Conservation (phyloP, 53 echinoderm and acorn worm species). For the Temnopleurus reevesii region DNA sequence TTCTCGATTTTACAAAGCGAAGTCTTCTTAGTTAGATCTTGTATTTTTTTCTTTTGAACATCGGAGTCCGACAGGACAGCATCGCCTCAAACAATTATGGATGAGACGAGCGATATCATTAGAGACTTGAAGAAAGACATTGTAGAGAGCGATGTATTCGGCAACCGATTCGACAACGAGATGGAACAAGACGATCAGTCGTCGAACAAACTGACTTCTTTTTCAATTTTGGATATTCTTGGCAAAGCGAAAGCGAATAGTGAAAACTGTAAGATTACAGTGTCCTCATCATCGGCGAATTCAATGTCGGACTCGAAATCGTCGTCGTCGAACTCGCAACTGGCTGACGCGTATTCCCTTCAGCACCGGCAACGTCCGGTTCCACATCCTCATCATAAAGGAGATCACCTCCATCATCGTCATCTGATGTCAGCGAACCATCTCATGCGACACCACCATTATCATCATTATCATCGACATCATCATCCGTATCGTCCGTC, state of each 20-base stretch:
- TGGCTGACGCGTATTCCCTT: background rate
- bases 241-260: conserved; percentile 17
- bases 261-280: background rate
- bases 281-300: background rate
- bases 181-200: conserved; percentile 9
- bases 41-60: background rate
- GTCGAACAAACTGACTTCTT: conserved; percentile 38
- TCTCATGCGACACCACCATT: background rate
- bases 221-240: conserved; percentile 50
- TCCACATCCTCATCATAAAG: conserved; percentile 22
- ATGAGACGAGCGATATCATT: background rate
- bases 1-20: background rate
- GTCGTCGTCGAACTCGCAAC: background rate
- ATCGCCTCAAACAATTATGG: background rate
- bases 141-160: background rate
- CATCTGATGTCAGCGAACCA: background rate
- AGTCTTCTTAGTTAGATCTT: background rate
- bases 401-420: conserved; percentile 8
- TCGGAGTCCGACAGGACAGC: background rate
- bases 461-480: conserved; percentile 20
- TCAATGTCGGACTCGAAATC: background rate
- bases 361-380: conserved; percentile 14
- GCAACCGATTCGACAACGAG: background rate
- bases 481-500: conserved; percentile 20
- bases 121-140: conserved; percentile 3